Conservation (phyloP, 1,140 invertebrate species). For the Riptortus pedestris region DNA sequence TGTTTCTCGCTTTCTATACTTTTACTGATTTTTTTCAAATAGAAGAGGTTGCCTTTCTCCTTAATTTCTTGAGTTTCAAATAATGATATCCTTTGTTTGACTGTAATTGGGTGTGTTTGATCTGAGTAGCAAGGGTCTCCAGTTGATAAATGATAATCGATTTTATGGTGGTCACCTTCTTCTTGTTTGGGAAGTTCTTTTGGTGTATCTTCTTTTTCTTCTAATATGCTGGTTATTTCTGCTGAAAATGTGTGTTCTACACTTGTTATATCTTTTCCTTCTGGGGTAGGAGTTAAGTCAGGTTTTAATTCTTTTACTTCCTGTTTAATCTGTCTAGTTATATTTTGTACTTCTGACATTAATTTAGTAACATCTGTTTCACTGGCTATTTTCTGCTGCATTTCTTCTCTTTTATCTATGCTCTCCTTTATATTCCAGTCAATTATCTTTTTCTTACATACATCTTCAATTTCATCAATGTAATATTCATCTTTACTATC, state of each 20-base stretch:
- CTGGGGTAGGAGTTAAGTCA: constrained; percentile 43
- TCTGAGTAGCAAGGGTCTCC: too few relatives aligned
- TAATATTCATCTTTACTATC: constrained; percentile 11
- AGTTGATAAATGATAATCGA: too few relatives aligned
- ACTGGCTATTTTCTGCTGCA: constrained; percentile 25
- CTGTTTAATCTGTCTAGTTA: constrained; percentile 41
- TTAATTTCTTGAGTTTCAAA: too few relatives aligned
- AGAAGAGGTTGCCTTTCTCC: too few relatives aligned
- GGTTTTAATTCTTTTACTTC: constrained; percentile 45
- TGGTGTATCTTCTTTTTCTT: constrained; percentile 15
- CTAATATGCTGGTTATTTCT: constrained; percentile 18
- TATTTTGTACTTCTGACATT: constrained; percentile 42
- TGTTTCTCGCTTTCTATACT: too few relatives aligned
- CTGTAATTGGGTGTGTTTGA: too few relatives aligned
- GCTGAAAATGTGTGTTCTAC: constrained; percentile 17
- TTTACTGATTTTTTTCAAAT: too few relatives aligned
- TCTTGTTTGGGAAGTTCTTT: too few relatives aligned
- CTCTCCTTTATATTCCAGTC: not conserved
- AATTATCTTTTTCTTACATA: constrained; percentile 19
- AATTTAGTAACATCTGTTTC: constrained; percentile 39
- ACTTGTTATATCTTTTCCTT: constrained; percentile 33
- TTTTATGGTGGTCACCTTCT: too few relatives aligned
- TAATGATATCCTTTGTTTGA: too few relatives aligned
- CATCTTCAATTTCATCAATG: constrained; percentile 9
- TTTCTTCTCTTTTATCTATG: constrained; percentile 22